Conservation (phyloP, 2,113 vertebrate species). For the Probosciger aterrimus region DNA sequence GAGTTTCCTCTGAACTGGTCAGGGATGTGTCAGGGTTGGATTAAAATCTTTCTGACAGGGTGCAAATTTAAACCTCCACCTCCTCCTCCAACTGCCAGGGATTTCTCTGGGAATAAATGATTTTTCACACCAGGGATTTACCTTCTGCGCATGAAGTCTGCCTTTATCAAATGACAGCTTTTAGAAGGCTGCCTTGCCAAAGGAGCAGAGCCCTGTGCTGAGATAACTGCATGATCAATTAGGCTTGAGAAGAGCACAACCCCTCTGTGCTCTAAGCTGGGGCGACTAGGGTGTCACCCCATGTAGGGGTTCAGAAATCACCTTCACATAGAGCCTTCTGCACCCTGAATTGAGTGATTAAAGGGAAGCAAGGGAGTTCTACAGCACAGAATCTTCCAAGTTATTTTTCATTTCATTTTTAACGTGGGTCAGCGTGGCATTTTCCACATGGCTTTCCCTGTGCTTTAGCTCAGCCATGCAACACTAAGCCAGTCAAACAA, state of each 20-base stretch:
- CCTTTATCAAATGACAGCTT: not conserved
- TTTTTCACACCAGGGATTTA: not conserved
- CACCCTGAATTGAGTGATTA: not conserved
- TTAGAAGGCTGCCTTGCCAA: not conserved
- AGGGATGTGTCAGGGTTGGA: not conserved
- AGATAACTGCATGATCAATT: not conserved
- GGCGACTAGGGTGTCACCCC: not conserved
- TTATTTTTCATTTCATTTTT: not conserved
- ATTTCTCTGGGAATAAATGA: not conserved
- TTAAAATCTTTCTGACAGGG: not conserved
- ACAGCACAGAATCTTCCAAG: not conserved
- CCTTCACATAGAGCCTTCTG: accelerated
- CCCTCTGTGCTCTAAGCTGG: not conserved
- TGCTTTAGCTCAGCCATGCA: not conserved
- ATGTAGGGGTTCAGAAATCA: not conserved
- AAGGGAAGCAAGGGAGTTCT: not conserved
- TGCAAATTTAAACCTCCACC: not conserved
- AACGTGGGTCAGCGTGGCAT: not conserved
- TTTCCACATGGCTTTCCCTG: not conserved
- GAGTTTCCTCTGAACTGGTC: not conserved
- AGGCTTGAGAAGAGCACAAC: not conserved
- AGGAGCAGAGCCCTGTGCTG: not conserved
- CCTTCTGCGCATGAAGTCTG: not conserved
- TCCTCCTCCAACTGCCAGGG: not conserved
- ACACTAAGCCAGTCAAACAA: not conserved